Base-by-base conservation (phyloP, 2,888 invertebrate species). In the Adineta ricciae region DNA sequence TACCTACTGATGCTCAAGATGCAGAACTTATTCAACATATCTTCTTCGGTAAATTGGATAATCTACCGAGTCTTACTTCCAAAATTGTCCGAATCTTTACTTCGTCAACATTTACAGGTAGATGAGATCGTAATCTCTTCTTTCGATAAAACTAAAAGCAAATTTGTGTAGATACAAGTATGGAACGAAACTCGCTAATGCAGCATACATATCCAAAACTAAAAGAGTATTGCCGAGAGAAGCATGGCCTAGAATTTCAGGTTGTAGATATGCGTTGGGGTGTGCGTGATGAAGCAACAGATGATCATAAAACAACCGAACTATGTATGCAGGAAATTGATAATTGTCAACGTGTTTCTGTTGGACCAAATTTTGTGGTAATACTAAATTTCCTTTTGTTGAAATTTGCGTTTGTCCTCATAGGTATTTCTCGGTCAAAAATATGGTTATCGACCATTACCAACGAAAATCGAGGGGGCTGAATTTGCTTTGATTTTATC, bases 201-300 rank as follows among this genome's bases (percentile, higher is more conserved):
- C 96, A 97, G 3, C 96, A 97, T 90, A 97, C 97, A 87, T 98
- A 98, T 90, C 98, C 98, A 0, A 94, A 94, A 89, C 93, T 98
- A 87, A 98, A 98, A 89, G 97, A 97, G 89, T 97, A 96, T 90
- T 97, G 98, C 89, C 91, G 97, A 85, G 97, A 98, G 90, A 96
- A 96, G 88, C 96, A 98, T 88, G 98, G 98, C 0, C 91, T 98
- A 52, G 98, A 98, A 90, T 98, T 98, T 92, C 98, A 98, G 93
- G 97, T 96, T 91, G 97, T 97, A 49, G 97, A 97, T 91, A 97
- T 97, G 97, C 92, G 97, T 88, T 97, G 97, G 97, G 97, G 97
- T 9, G 97, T 97, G 0, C 92, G 97, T 88, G 97, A 98, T 89
- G 97, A 97, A 91, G 97, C 97, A 0, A 98, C 97, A 0, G 97